phyloP scores from a whole-genome alignment of 2,113 vertebrate genomes.

The Pavo muticus region DNA sequence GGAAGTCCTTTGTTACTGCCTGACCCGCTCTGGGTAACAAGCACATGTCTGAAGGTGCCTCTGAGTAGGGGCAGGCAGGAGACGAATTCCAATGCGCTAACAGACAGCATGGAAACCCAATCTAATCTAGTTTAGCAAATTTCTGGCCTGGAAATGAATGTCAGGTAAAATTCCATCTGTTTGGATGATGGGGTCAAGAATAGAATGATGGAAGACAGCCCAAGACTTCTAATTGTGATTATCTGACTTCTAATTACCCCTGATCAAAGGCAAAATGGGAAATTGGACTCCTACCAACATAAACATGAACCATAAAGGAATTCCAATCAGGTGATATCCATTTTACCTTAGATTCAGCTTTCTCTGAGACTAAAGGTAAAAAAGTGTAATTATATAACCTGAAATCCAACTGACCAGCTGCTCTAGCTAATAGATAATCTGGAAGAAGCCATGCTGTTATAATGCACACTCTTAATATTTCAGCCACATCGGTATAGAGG shows the following conservation, averaged over 20 bases:
- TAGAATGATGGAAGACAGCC: conserved; percentile 70
- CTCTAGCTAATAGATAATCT: conserved; percentile 21
- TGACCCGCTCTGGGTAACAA: conserved; percentile 33
- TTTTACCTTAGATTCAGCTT: conserved; percentile 64
- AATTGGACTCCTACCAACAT: conserved; percentile 71
- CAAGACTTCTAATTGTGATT: conserved; percentile 73
- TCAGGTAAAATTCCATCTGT: conserved; percentile 73
- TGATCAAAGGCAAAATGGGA: conserved; percentile 78
- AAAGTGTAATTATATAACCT: conserved; percentile 51
- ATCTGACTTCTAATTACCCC: conserved; percentile 76
- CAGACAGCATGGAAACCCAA: conserved; percentile 72
- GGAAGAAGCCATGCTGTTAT: background rate
- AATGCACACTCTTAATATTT: background rate
- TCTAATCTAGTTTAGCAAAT: conserved; percentile 71
- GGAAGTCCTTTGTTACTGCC: conserved; percentile 56
- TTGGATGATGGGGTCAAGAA: conserved; percentile 66
- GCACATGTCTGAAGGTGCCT: conserved; percentile 65
- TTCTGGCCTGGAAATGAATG: conserved; percentile 77
- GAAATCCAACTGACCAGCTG: conserved; percentile 41
- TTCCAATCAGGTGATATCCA: conserved; percentile 66
- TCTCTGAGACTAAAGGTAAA: conserved; percentile 56
- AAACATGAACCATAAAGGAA: conserved; percentile 75
- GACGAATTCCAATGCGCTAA: conserved; percentile 51
- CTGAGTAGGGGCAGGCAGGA: conserved; percentile 61
- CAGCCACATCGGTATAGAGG: background rate